These are phyloP conservation scores for Rana temporaria DNA, from an alignment of 2,113 vertebrate species.

Conservation along the genomic window DNA sequence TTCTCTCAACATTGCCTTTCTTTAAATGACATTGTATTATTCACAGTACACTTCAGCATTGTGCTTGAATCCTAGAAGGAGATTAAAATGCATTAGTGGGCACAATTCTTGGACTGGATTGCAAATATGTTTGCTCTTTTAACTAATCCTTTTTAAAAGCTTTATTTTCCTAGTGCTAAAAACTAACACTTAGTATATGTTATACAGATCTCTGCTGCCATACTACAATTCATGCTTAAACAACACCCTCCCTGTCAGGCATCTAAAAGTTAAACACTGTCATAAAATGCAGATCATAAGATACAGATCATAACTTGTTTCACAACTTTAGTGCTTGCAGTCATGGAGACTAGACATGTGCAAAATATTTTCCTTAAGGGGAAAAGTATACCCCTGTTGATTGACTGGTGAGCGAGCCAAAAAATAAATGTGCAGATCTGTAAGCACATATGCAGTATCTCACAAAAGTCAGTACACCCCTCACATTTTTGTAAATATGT, in stretches of 20 bases:
- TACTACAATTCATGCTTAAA: slow-evolving; percentile 41
- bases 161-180: background rate
- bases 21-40: background rate
- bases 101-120: background rate
- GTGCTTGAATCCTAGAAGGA: background rate
- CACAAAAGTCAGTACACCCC: no score
- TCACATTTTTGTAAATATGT: no score
- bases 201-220: background rate
- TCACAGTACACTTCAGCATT: background rate
- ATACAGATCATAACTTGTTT: slow-evolving; percentile 54
- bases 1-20: background rate
- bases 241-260: slow-evolving; percentile 51
- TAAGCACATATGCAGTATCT: no score
- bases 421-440: background rate
- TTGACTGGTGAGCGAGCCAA: background rate
- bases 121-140: background rate
- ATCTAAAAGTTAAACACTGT: slow-evolving; percentile 29
- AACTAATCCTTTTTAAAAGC: slow-evolving; percentile 8
- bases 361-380: slow-evolving; percentile 29
- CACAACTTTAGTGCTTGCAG: slow-evolving; percentile 32
- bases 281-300: slow-evolving; percentile 21
- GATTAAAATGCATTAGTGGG: slow-evolving; percentile 8
- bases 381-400: background rate
- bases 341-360: background rate
- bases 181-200: slow-evolving; percentile 30